Conservation (phyloP, 2,113 vertebrate genomes). For the Oreochromis tanganicae region DNA sequence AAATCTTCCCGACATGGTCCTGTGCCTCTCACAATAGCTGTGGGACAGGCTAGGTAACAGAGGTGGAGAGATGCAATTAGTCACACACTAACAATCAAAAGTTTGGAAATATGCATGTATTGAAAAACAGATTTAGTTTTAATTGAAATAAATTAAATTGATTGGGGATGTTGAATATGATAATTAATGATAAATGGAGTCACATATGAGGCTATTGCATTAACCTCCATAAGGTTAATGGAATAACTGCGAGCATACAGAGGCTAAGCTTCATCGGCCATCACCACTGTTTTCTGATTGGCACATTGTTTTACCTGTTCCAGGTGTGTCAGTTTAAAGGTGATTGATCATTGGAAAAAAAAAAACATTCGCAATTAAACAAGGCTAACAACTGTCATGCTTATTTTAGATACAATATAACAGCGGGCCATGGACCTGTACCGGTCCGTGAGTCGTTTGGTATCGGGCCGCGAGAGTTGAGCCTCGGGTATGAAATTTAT, state of each 20-base stretch:
- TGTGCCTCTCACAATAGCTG: neutral
- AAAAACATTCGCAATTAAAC: neutral
- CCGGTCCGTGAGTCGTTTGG: neutral
- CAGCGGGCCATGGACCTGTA: accelerated
- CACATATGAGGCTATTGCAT: neutral
- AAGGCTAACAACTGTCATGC: neutral
- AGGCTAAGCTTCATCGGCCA: neutral
- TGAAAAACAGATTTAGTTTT: neutral
- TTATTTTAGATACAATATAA: neutral
- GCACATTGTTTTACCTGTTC: neutral
- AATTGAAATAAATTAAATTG: neutral
- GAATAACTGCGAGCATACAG: neutral
- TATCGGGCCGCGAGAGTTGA: neutral
- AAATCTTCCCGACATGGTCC: neutral
- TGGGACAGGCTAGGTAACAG: neutral
- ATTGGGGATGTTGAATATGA: neutral
- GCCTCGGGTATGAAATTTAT: neutral
- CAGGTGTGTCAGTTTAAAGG: neutral
- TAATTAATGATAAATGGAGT: neutral
- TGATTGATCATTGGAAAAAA: neutral
- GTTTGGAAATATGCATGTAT: neutral
- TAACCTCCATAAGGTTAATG: neutral
- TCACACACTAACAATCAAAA: neutral
- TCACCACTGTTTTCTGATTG: neutral
- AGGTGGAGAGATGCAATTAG: neutral